Base-by-base conservation (phyloP, 2,888 invertebrate genomes). In the Leptinotarsa rubiginosa region DNA sequence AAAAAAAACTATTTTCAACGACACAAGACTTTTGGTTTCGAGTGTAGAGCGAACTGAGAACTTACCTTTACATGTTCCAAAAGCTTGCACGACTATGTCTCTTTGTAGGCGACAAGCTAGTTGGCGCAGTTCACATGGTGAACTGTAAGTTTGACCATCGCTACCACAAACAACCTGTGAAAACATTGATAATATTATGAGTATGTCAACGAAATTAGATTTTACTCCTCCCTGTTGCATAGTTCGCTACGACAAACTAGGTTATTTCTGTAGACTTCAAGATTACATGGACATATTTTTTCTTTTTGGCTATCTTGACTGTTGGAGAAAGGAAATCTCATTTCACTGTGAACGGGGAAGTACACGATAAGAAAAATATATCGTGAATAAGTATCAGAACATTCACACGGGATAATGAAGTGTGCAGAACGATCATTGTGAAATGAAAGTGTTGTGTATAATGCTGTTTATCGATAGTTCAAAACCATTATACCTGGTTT, bases 21-120 rank as follows among this genome's bases (percentile, higher is more conserved):
- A 3, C 15, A 31, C 62, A 62, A 62, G 62, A 62, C 62, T 62
- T 62, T 31, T 62, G 62, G 31, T 18, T 16, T 25, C 25, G 62
- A 62, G 16, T 67, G 50, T 67, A 49, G 15, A 47, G 49, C 25
- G 15, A 65, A 13, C 50, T 41, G 47, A 18, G 59, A 50, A 77
- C 79, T 80, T 77, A 91, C 91, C 91, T 89, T 92, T 92, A 87
- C 94, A 94, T 75, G 93, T 92, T 65, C 94, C 94, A 81, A 94
- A 93, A 1, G 93, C 93, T 87, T 93, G 92, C 5, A 95, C 91
- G 47, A 93, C 92, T 79, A 96, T 93, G 84, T 94, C 93, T 82
- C 93, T 93, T 89, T 96, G 95, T 84, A 93, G 90, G 71, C 93
- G 90, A 88, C 97, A 97, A 3, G 95, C 93, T 84, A 95, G 93